Evolutionary conservation across 92 coral and sea anemone genomes (phyloP), one percentile per base, ranked within the genome.

Genomic region (Muricea muricata): DNA sequence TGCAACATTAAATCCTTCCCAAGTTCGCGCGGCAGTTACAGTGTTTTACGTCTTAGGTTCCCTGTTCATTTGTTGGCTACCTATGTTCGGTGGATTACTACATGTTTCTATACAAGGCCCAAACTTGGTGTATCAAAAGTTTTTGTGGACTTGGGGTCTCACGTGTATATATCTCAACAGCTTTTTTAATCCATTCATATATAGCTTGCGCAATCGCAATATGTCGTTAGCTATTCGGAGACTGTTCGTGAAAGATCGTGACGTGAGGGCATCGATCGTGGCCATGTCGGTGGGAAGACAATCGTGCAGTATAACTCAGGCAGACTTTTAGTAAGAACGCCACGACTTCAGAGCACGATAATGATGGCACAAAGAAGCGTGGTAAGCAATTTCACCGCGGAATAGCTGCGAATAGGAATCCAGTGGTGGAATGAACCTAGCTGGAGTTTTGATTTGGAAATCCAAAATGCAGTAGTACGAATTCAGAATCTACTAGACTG

Each of bases 211-310:
- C 65, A 69, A 88, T 82, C 50, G 87, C 47, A 25, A 57, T 21
- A 78, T 78, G 71, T 78, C 83, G 83, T 33, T n/a, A 65, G 83
- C 83, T 33, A 78, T 78, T 78, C 83, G 83, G 58, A 78, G 71
- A 56, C 28, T 78, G 52, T 56, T 78, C 83, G 70, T 78, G 41
- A 78, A 63, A 63, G 37, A 5, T 63, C 37, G 39, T 14, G 15
- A 63, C 18, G 70, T 63, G 30, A 39, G 30, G n/a, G 0, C 13
- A 4, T 0, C 70, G 21, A 10, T 52, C 26, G 37, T 26, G 37
- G 3, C 12, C 70, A 1, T 32, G 12, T 63, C 70, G 13, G 3
- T 63, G 70, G 70, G 20, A 18, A 26, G 70, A 30, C 37, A 63
- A 63, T 63, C 70, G 18, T 32, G 30, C 23, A 63, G 34, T 63